Percentiles rank a stretch among this genome's conserved stretches.
Evolutionary conservation across 2,888 invertebrate species (phyloP).

Genomic region (Protophormia terraenovae): DNA sequence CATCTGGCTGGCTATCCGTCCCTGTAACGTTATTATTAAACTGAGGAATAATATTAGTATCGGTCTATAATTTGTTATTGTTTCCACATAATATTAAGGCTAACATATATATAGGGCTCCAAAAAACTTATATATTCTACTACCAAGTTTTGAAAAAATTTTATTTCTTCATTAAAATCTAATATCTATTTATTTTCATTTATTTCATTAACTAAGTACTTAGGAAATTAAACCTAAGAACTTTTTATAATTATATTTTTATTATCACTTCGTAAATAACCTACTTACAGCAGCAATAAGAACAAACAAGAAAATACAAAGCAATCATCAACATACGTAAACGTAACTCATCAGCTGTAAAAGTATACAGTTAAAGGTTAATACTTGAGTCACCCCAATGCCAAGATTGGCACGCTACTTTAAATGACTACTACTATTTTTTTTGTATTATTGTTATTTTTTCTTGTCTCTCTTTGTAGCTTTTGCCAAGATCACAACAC

Average conservation of each 20-base stretch:
- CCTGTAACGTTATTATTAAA: too few relatives aligned
- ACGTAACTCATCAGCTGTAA: slow-evolving; percentile 44
- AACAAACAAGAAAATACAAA: neutral
- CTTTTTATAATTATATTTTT: neutral
- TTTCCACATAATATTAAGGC: too few relatives aligned
- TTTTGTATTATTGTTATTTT: neutral
- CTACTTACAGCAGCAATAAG: neutral
- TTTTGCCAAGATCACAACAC: slow-evolving; percentile 42
- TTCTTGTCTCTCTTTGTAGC: neutral
- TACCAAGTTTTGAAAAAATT: too few relatives aligned
- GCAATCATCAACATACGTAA: slow-evolving; percentile 28
- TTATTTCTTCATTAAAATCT: too few relatives aligned
- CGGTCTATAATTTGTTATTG: too few relatives aligned
- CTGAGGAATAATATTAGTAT: too few relatives aligned
- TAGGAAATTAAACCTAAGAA: too few relatives aligned
- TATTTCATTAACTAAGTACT: too few relatives aligned
- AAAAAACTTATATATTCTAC: too few relatives aligned
- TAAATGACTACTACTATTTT: slow-evolving; percentile 52
- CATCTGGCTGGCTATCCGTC: too few relatives aligned
- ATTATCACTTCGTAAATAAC: slow-evolving; percentile 32
- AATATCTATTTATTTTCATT: too few relatives aligned
- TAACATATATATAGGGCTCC: too few relatives aligned
- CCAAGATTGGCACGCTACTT: slow-evolving; percentile 63
- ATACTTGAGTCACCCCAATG: slow-evolving; percentile 59
- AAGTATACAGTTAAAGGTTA: slow-evolving; percentile 64